Evolutionary conservation across 35 echinoderm and acorn worm species (phyloP).

Genomic region (Heliocidaris tuberculata): DNA sequence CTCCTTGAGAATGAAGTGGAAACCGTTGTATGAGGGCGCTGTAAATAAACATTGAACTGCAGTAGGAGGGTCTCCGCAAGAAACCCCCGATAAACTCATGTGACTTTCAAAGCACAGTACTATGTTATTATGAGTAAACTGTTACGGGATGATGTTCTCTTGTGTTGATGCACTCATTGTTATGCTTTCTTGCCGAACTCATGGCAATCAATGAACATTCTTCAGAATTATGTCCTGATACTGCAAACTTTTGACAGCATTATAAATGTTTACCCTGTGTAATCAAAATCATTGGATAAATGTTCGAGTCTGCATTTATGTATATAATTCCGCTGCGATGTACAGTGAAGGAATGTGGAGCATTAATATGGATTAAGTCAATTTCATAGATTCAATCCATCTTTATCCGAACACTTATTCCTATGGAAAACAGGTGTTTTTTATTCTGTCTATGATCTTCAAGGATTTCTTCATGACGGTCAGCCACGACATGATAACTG

Average conservation of each 20-base stretch:
- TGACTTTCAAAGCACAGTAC: conserved; percentile 42
- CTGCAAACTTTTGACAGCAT: neutral
- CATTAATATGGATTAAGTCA: neutral
- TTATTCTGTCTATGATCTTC: neutral
- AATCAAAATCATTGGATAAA: neutral
- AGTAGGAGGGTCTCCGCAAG: neutral
- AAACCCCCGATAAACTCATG: conserved; percentile 1
- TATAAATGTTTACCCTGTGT: neutral
- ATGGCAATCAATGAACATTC: neutral
- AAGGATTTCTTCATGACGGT: neutral
- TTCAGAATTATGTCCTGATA: neutral
- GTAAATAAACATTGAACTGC: neutral
- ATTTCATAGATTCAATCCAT: neutral
- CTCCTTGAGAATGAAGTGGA: neutral
- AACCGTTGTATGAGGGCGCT: conserved; percentile 27
- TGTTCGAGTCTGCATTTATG: neutral
- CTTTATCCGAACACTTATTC: neutral
- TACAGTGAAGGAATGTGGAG: neutral
- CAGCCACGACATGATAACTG: neutral
- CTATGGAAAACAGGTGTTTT: neutral
- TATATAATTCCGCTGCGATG: neutral
- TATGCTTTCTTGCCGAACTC: neutral
- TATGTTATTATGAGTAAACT: conserved; percentile 28
- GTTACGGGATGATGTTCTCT: neutral
- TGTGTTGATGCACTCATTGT: conserved; percentile 30